These are phyloP conservation scores for Leptopilina myrica DNA, from an alignment of 2,888 invertebrate genomes.

Conservation along the genomic window DNA sequence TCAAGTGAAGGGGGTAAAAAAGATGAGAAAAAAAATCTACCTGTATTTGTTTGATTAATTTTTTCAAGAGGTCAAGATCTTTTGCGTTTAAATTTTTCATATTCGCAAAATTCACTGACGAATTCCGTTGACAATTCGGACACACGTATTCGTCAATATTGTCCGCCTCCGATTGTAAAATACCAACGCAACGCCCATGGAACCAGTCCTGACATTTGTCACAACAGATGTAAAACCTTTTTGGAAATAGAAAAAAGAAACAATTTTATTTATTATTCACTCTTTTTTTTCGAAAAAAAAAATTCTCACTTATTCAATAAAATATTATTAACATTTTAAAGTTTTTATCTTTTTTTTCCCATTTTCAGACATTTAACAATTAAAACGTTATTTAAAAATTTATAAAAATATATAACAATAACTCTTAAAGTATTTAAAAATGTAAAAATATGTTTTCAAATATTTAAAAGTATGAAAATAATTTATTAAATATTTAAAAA, in stretches of 20 bases:
- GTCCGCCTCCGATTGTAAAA: conserved; percentile 94
- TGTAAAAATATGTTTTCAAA: too few species aligned
- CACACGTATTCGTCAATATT: conserved; percentile 97
- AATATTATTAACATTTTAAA: too few species aligned
- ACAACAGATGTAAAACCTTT: conserved; percentile 98
- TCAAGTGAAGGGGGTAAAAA: too few species aligned
- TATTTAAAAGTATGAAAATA: neutral
- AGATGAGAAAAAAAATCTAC: conserved; percentile 76
- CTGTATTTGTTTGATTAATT: conserved; percentile 93
- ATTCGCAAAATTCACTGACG: conserved; percentile 92
- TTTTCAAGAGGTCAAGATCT: conserved; percentile 90
- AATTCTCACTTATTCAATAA: too few species aligned
- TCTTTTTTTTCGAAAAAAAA: too few species aligned
- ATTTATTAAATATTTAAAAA: too few species aligned
- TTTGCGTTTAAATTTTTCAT: conserved; percentile 89
- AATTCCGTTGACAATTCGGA: conserved; percentile 95
- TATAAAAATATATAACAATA: too few species aligned
- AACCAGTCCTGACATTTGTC: conserved; percentile 99
- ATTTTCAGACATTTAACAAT: too few species aligned
- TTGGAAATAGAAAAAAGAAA: neutral
- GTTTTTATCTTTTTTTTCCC: too few species aligned
- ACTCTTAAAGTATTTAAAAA: too few species aligned
- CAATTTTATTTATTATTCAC: too few species aligned
- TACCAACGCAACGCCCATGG: conserved; percentile 97
- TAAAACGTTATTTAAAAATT: too few species aligned